Base-by-base conservation (phyloP, 2,797 vertebrate species). In the Alfaro cultratus region DNA sequence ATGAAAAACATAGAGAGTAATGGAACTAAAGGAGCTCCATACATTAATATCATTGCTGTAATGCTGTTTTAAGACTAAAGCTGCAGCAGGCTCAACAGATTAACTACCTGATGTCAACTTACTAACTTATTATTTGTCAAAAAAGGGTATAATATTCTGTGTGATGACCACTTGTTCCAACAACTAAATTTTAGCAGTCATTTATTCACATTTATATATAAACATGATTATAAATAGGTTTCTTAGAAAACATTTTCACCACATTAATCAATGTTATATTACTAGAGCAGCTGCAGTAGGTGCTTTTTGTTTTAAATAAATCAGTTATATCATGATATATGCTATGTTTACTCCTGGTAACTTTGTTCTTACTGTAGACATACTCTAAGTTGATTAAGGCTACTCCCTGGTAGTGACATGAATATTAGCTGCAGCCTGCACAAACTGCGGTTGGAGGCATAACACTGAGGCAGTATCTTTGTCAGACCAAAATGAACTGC, bases 401-500 rank as follows among this genome's bases (percentile, higher is more conserved):
- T 76, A 64, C 47, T 86, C 49, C 34, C 77, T 75, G 31, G 49
- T 76, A 74, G 60, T 72, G 77, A 79, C 84, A 74, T 72, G 21
- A 53, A 81, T 87, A 87, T 80, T 55, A 75, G 53, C 67, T 83
- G 41, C 79, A 78, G 75, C 51, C 62, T 78, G 45, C 0, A 1
- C 47, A 78, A 84, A 3, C 70, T 82, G 67, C 68, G 79, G 80
- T 81, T 10, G 15, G 77, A 85, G 67, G 73, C 85, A 82, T 80
- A 29, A 74, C 53, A 83, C 76, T 55, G 71, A 79, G 76, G 41
- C 15, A 2, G 71, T 55, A 74, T 85, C 49, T 88, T 83, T 49
- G 85, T n/a, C 78, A 77, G 51, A 83, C 60, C 2, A 41, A 82
- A 83, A 79, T 80, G 77, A 82, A 85, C 74, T 73, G 51, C 71